Base-by-base conservation (phyloP, 2,888 invertebrate species). In the Metalampra italica region DNA sequence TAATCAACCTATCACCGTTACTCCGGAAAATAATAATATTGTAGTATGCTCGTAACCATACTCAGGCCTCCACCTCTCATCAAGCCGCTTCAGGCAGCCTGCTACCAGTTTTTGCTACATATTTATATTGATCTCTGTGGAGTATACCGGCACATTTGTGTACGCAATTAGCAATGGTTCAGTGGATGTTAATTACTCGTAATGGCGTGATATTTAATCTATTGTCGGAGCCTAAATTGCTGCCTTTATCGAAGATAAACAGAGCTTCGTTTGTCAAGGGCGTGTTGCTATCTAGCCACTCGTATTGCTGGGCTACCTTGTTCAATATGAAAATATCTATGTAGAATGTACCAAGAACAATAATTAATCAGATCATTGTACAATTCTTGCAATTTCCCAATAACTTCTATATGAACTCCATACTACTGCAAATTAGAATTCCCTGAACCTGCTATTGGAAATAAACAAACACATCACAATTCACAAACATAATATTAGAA, bases 121-220 rank as follows among this genome's bases (percentile, higher is more conserved):
- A 22, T 22, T 22, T 5, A 22, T 22, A 22, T 5, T 22, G 22
- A 22, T 22, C 43, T 12, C 9, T 45, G n/a, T 30, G 30, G 9
- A 44, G 11, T 13, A n/a, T 13, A 40, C 22, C 5, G 15, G 13
- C 8, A 8, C 46, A 22, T 38, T 47, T 47, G 22, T 45, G 36
- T 45, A 57, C 54, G 56, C 71, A 78, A 82, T 81, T 78, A 81
- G 71, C 52, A 43, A 67, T 66, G 77, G 70, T 72, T 73, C 68
- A 70, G 56, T 64, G 71, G 66, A 59, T 68, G 56, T 75, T 82
- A 82, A 83, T 83, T 79, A 75, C 66, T 63, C 59, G 60, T 75
- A 76, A 79, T 78, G 71, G 75, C 62, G 54, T 65, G 76, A 75
- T 77, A 79, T 80, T 78, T 78, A 78, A 82, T 82, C 78, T 75